Evolutionary conservation across 1,140 invertebrate genomes (phyloP).

Genomic region (Pogonus chalceus): DNA sequence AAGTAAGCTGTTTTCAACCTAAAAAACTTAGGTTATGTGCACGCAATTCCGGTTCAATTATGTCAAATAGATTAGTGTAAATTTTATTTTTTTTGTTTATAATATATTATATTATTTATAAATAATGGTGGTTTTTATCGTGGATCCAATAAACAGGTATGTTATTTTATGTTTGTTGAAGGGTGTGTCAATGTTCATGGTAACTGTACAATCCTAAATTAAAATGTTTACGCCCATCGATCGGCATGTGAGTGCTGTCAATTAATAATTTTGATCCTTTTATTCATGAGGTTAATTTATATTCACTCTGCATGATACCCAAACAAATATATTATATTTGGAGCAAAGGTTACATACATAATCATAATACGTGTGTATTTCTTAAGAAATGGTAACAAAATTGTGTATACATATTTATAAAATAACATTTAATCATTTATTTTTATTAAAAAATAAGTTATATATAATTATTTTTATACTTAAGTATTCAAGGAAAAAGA

Average conservation of each 20-base stretch:
- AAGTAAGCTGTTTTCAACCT: constrained; percentile 2
- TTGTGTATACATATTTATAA: too few species aligned
- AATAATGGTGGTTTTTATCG: background rate
- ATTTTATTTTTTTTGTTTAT: background rate
- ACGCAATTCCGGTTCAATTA: background rate
- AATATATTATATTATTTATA: background rate
- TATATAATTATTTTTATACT: too few species aligned
- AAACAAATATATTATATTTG: background rate
- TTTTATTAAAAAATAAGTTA: too few species aligned
- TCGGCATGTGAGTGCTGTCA: constrained; percentile 1
- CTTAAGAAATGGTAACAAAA: too few species aligned
- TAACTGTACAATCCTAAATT: constrained; percentile 1
- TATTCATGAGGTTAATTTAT: constrained; percentile 1
- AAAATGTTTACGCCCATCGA: constrained; percentile 1
- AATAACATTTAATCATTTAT: too few species aligned
- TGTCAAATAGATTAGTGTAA: background rate
- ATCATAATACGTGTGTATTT: too few species aligned
- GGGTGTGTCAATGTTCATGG: constrained; percentile 2
- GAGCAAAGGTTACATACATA: too few species aligned
- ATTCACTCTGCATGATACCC: background rate
- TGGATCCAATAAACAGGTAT: background rate
- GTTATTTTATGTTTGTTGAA: background rate
- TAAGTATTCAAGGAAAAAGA: too few species aligned
- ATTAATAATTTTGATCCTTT: constrained; percentile 5
- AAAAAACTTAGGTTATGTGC: constrained; percentile 4